These are phyloP conservation scores for Eilema caniola DNA, from an alignment of 2,888 invertebrate species.

Conservation along the genomic window DNA sequence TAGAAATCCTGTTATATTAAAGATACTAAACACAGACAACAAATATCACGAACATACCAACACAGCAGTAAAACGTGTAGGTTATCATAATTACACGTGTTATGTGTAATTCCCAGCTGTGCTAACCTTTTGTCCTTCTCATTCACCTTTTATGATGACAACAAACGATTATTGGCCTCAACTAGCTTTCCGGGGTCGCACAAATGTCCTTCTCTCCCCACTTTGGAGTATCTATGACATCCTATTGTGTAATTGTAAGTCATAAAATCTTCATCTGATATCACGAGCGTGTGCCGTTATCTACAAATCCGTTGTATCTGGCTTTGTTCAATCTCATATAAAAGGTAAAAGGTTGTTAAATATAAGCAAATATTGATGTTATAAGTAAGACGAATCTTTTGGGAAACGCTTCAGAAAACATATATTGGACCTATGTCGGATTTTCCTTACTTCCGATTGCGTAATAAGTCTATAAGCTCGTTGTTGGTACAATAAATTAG, in stretches of 20 bases:
- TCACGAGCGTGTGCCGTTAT: background rate
- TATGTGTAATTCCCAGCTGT: background rate
- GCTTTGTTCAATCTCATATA: background rate
- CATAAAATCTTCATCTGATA: slow-evolving; percentile 1
- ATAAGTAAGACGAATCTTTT: background rate
- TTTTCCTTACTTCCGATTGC: background rate
- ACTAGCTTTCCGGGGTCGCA: background rate
- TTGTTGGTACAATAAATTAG: background rate
- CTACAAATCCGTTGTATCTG: background rate
- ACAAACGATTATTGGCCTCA: background rate
- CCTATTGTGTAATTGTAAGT: background rate
- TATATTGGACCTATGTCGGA: background rate
- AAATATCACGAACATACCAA: background rate
- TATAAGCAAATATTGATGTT: background rate
- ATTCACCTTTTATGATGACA: slow-evolving; percentile 6
- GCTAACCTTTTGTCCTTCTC: slow-evolving; percentile 3
- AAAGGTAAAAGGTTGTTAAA: background rate
- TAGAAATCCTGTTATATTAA: background rate
- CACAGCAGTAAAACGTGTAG: background rate
- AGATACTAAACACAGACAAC: background rate
- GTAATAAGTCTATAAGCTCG: background rate
- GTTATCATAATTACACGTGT: background rate
- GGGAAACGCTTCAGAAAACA: background rate
- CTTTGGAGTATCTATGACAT: background rate
- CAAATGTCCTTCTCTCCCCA: background rate